Percentiles rank a stretch among this genome's conserved stretches.
phyloP scores from a whole-genome alignment of 1,140 invertebrate genomes.

The Venustaconcha ellipsiformis region DNA sequence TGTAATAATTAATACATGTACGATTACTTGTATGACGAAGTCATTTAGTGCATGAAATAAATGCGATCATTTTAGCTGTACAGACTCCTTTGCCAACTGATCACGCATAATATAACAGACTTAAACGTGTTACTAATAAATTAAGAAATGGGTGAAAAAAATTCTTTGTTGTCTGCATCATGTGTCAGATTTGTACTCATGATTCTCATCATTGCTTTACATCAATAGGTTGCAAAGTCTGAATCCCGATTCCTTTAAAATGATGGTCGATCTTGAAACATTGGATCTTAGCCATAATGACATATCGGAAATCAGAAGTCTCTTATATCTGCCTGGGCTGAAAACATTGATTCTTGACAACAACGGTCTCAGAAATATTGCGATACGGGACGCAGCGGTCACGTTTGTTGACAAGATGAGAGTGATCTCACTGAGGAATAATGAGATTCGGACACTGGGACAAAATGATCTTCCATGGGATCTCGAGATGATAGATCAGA shows the following conservation, averaged over 20 bases:
- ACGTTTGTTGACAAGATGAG: not conserved
- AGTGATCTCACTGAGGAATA: conserved; percentile 3
- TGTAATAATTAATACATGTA: no score
- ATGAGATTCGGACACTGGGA: conserved; percentile 12
- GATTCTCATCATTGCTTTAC: no score
- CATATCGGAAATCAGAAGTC: conserved; percentile 2
- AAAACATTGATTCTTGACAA: conserved; percentile 14
- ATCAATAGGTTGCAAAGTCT: conserved; percentile 5
- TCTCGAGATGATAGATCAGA: conserved; percentile 1
- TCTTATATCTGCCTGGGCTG: conserved; percentile 15
- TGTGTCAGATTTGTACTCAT: no score
- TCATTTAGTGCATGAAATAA: no score
- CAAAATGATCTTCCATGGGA: conserved; percentile 13
- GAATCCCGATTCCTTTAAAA: conserved; percentile 5
- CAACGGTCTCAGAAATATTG: conserved; percentile 12
- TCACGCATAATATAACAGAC: no score
- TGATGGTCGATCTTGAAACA: conserved; percentile 12
- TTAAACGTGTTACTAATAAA: no score
- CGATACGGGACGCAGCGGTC: conserved; percentile 1
- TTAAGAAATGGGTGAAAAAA: rapidly evolving
- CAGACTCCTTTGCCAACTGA: rapidly evolving
- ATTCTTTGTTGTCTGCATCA: no score
- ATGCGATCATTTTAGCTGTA: no score
- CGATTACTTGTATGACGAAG: no score
- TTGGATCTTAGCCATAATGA: conserved; percentile 29